These are phyloP conservation scores for Oreotrochilus melanogaster DNA, from an alignment of 2,113 vertebrate genomes.

Conservation along the genomic window DNA sequence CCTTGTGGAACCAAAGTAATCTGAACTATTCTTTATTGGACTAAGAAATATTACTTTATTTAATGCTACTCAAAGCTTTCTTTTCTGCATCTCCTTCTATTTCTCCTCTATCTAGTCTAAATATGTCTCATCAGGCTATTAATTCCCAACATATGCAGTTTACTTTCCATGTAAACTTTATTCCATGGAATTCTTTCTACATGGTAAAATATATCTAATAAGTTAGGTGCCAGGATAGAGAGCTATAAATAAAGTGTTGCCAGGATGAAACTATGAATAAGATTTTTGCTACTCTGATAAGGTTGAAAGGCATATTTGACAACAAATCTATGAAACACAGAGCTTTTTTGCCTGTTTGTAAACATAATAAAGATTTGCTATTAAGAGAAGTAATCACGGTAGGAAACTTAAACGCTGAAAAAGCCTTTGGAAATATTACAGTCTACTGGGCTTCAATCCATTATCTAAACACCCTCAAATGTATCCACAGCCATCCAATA, in stretches of 20 bases:
- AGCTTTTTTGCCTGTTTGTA: background rate
- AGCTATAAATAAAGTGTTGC: background rate
- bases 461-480: constrained; percentile 60
- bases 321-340: constrained; percentile 23
- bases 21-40: background rate
- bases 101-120: background rate
- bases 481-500: background rate
- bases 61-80: background rate
- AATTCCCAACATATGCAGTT: background rate
- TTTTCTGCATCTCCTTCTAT: background rate
- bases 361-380: constrained; percentile 43
- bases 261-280: background rate
- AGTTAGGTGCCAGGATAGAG: background rate
- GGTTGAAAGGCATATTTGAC: background rate
- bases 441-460: constrained; percentile 32
- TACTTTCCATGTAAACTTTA: background rate
- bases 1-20: background rate
- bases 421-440: constrained; percentile 35
- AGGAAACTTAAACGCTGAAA: constrained; percentile 42
- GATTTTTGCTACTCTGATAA: background rate
- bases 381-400: constrained; percentile 1
- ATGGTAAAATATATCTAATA: background rate
- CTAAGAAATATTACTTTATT: background rate
- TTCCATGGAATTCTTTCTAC: background rate
- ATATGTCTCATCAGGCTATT: background rate